Conservation (phyloP, 2,888 invertebrate genomes). For the Platynereis dumerilii region DNA sequence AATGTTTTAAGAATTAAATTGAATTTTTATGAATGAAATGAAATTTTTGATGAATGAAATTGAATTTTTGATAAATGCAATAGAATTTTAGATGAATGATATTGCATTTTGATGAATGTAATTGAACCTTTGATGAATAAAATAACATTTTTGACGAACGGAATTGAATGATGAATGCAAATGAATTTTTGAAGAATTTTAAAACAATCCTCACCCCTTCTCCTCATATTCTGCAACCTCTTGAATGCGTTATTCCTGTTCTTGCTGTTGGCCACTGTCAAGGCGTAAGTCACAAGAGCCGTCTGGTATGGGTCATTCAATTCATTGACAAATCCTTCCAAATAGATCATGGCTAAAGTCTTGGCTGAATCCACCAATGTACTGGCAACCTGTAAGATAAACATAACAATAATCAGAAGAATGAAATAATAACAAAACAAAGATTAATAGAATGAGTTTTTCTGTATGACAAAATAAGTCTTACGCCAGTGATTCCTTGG, state of each 20-base stretch:
- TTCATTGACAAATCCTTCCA: constrained; percentile 80
- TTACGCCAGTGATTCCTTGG: constrained; percentile 67
- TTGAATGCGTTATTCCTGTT: constrained; percentile 15
- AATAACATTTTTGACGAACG: no score
- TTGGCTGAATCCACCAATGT: constrained; percentile 24
- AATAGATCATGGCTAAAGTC: constrained; percentile 67
- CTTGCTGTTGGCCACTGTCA: constrained; percentile 70
- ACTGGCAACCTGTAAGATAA: constrained; percentile 46
- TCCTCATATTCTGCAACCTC: neutral
- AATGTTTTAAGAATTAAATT: no score
- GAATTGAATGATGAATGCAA: no score
- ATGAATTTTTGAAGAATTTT: no score
- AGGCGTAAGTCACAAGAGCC: constrained; percentile 86
- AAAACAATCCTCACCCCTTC: constrained; percentile 18
- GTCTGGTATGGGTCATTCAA: constrained; percentile 79
- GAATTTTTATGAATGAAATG: no score
- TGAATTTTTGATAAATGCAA: no score
- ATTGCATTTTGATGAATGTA: no score
- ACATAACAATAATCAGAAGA: neutral
- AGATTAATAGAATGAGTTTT: neutral
- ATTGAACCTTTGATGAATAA: no score
- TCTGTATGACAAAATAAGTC: constrained; percentile 41
- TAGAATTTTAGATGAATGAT: no score
- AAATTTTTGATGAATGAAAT: no score
- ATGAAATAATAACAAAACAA: neutral